phyloP scores from a whole-genome alignment of 2,888 invertebrate genomes.

The Ditylenchus weischeri region DNA sequence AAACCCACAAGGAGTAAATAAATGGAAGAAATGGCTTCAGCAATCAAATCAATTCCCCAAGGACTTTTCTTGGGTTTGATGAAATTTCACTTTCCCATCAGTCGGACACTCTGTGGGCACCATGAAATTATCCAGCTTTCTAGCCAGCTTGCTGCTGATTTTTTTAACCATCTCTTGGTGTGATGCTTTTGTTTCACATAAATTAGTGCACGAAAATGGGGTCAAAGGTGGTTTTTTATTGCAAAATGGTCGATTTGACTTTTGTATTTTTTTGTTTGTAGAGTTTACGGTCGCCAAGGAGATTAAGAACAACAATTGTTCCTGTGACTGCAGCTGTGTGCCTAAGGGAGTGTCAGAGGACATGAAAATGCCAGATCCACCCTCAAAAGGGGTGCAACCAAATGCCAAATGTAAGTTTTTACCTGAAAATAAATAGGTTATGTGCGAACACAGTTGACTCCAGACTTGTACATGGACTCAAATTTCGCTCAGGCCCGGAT shows the following conservation, averaged over 20 bases:
- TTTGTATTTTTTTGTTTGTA: not conserved
- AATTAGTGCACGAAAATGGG: constrained; percentile 15
- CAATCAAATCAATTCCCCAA: not conserved
- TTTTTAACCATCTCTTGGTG: not conserved
- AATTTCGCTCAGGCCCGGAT: too few species aligned
- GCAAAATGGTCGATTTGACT: not conserved
- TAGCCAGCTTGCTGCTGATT: not conserved
- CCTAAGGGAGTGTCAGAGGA: constrained; percentile 4
- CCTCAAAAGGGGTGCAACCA: not conserved
- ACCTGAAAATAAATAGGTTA: not conserved
- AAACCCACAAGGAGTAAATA: too few species aligned
- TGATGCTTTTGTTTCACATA: constrained; percentile 3
- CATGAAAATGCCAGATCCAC: constrained; percentile 7
- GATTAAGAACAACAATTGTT: constrained; percentile 14
- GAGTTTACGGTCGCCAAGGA: constrained; percentile 13
- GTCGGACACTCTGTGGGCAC: not conserved
- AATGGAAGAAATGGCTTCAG: too few species aligned
- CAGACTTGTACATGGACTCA: too few species aligned
- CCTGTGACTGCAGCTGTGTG: constrained; percentile 8
- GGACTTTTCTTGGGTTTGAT: constrained; percentile 2
- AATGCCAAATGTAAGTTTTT: not conserved
- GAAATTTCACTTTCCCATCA: not conserved
- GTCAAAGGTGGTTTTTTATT: constrained; percentile 14
- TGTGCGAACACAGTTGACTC: too few species aligned
- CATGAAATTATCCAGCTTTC: not conserved